Percentiles rank a stretch among this genome's conserved stretches.
These are phyloP conservation scores for Phenganax subtilis DNA, from an alignment of 92 coral and sea anemone species.

Conservation along the genomic window DNA sequence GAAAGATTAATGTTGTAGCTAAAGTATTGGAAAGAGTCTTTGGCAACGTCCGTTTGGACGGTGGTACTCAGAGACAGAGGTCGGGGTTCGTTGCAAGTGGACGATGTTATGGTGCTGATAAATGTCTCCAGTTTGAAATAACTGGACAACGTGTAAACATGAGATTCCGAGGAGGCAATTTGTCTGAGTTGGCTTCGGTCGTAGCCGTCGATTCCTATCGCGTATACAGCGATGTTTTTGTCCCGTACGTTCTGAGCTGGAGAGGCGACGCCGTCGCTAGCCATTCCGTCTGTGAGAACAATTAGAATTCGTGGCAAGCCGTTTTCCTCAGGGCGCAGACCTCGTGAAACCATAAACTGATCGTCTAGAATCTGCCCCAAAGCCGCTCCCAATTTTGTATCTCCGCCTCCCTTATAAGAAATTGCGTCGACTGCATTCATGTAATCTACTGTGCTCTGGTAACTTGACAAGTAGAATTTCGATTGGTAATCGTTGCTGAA, in stretches of 20 bases:
- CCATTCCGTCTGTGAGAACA: slow-evolving; percentile 38
- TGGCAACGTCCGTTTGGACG: slow-evolving; percentile 5
- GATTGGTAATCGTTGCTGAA: slow-evolving; percentile 1
- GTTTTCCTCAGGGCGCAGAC: slow-evolving; percentile 19
- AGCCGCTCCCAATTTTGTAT: slow-evolving; percentile 20
- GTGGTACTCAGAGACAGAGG: slow-evolving; percentile 1
- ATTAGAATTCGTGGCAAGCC: slow-evolving; percentile 35
- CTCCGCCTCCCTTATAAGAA: slow-evolving; percentile 16
- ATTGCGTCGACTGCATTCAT: slow-evolving; percentile 5
- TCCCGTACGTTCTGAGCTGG: slow-evolving; percentile 28
- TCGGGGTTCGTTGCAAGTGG: slow-evolving; percentile 39
- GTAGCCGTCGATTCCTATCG: slow-evolving; percentile 34
- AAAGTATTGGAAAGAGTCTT: slow-evolving; percentile 22
- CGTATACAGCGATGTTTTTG: slow-evolving; percentile 31
- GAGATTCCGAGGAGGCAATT: slow-evolving; percentile 31
- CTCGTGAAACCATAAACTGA: slow-evolving; percentile 25
- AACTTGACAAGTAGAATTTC: slow-evolving; percentile 8
- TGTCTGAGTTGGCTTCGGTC: slow-evolving; percentile 22
- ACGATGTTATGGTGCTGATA: slow-evolving; percentile 18
- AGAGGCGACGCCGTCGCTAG: slow-evolving; percentile 4
- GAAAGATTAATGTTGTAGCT: slow-evolving; percentile 32
- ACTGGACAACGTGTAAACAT: slow-evolving; percentile 30
- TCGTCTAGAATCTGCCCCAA: slow-evolving; percentile 19
- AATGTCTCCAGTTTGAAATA: slow-evolving; percentile 3
- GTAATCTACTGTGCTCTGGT: slow-evolving; percentile 5